Base-by-base conservation (phyloP, 2,888 invertebrate genomes). In the Leptinotarsa tumamoca region DNA sequence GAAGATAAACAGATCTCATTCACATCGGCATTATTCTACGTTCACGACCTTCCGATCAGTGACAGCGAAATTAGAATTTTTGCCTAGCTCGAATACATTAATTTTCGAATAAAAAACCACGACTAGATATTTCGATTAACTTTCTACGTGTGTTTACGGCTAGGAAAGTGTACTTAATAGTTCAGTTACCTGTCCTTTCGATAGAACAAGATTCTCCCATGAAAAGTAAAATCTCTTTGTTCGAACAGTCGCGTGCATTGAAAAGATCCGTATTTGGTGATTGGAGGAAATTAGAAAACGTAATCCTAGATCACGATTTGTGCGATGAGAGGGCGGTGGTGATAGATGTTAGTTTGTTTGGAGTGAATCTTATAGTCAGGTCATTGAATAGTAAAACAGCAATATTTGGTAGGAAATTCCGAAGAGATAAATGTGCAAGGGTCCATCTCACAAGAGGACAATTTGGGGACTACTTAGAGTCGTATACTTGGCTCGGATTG, bases 141-240 rank as follows among this genome's bases (percentile, higher is more conserved):
- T 63, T 63, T 63, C 63, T 58, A 43, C 43, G 63, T 63, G 63
- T 63, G 63, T 63, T 27, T 33, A 63, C 43, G 43, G n/a, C n/a
- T 43, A 63, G 27, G 63, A 63, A 63, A 63, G 63, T 63, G 63
- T n/a, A 27, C 33, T 27, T 63, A n/a, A 63, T 33, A 43, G 63
- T 63, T 63, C 43, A 63, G 7, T 43, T 63, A 63, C 63, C 58
- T 58, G 43, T 33, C 27, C 33, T 33, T 33, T 18, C 27, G n/a
- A 58, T 52, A 17, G 58, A 13, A 58, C 58, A 18, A 58, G 21
- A 63, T 17, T 23, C 63, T 63, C 63, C n/a, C 33, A 43, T 63
- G 63, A 63, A 63, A 43, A 63, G 63, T 63, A 63, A 63, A 27
- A 63, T 63, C 63, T 63, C 63, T 63, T 43, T 33, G 63, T 33